Base-by-base conservation (phyloP, 2,113 vertebrate species). In the Narcine bancroftii region DNA sequence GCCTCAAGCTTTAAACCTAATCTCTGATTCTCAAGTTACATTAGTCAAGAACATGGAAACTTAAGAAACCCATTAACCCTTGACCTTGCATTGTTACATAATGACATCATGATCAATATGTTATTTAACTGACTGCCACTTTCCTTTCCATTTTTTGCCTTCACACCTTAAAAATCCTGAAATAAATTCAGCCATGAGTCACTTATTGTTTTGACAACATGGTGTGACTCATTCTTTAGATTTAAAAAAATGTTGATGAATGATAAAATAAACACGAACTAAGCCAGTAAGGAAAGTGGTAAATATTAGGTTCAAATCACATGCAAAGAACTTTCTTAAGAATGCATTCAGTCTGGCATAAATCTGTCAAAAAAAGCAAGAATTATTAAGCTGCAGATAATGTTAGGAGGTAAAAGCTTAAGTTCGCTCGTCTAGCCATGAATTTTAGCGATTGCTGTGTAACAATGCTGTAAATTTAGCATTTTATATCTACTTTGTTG, bases 161-260 rank as follows among this genome's bases (percentile, higher is more conserved):
- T 69, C 66, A 26, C 26, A 69, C 66, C 6, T 69, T 69, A 69
- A 69, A 69, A 29, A 3, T 29, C 53, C 60, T 60, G 17, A 87
- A 63, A 24, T 63, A 33, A 87, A n/a, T 6, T 87, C 6, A 56
- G 53, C 53, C 6, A 36, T 36, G 81, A 60, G 53, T 87, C 81
- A 87, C 10, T 56, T 87, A n/a, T 17, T 87, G 56, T 19, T 39
- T 60, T 26, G 47, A 81, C 26, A 87, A 87, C 33, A 33, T n/a
- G 60, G 53, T 87, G n/a, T 87, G 81, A 87, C 81, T 87, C 81
- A 87, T 56, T 36, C 50, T 87, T 87, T 60, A 36, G 81, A 63
- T 63, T 56, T 63, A 21, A 87, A 60, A n/a, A 36, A 36, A 60
- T 24, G 33, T 21, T 36, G 53, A 19, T n/a, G n/a, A 87, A 87